Evolutionary conservation across 2,888 invertebrate species (phyloP), one percentile per base, ranked within the genome.

Genomic region (Drosophila seclusa): DNA sequence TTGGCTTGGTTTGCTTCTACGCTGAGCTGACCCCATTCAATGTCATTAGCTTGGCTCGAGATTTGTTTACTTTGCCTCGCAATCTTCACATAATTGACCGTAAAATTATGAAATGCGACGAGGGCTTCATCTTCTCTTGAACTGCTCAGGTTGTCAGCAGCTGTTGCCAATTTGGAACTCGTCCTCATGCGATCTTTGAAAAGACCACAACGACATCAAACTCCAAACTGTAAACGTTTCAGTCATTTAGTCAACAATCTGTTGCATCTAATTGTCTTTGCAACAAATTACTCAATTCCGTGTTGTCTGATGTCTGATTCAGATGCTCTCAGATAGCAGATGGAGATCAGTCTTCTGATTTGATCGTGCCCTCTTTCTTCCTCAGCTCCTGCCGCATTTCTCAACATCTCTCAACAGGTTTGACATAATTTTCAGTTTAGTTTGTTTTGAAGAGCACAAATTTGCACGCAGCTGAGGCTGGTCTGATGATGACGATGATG

Each of bases 21-120:
- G 49, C 40, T 65, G 68, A 61, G 48, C 72, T 87, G 90, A 89
- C 90, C 90, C 82, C 87, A 87, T 90, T 90, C 87, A 87, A 89
- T 87, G 90, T 79, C 90, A 90, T 88, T 88, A 90, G 87, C 88
- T 83, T 55, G 79, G 78, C 71, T 80, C 90, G 88, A 90, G 88
- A 87, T 88, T 84, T 87, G 73, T 84, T 80, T 84, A 78, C 65
- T 78, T 85, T 80, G 64, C 16, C 18, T 48, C 24, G 76, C 83
- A 83, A 83, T 83, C 87, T 87, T 65, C 84, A 82, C 87, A 83
- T 84, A 84, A 84, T 87, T 84, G 84, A 65, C 82, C 67, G 68
- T 54, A 78, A 78, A 82, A 85, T 85, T 84, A 85, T 87, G 87
- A 85, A 78, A 71, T 82, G 85, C 73, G 76, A 71, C 70, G 77